A percentile compares a stretch with the other conserved stretches of the same genome.
These are phyloP conservation scores for Sinocyclocheilus grahami DNA, from an alignment of 2,113 vertebrate species.

Conservation along the genomic window DNA sequence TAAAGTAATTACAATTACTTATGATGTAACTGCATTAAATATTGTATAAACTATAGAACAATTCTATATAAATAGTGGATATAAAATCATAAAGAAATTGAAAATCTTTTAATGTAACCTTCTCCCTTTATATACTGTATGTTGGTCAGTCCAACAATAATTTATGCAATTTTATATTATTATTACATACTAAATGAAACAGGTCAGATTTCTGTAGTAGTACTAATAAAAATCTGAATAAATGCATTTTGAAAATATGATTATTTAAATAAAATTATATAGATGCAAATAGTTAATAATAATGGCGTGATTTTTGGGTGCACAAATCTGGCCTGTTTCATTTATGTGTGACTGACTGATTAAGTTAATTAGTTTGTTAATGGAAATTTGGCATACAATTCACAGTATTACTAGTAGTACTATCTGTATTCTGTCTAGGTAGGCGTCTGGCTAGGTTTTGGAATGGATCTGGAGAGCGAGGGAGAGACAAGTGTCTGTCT, in stretches of 20 bases:
- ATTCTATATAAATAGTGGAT: no score
- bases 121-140: no score
- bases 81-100: no score
- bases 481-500: neutral
- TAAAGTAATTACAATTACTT: no score
- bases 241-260: neutral
- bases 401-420: no score
- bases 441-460: neutral
- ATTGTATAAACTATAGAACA: no score
- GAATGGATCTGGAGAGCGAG: neutral
- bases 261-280: neutral
- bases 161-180: no score
- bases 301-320: no score
- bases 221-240: neutral
- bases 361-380: neutral
- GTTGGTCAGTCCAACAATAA: no score
- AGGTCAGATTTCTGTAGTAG: neutral
- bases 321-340: neutral
- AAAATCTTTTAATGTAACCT: no score
- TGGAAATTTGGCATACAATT: neutral
- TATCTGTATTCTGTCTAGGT: neutral
- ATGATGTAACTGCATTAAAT: no score
- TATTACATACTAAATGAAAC: no score
- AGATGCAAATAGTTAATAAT: neutral
- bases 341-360: neutral